Percentiles rank a stretch among this genome's conserved stretches.
These are phyloP conservation scores for Gallinago paraguaiae DNA, from an alignment of 2,113 vertebrate species.

Conservation along the genomic window DNA sequence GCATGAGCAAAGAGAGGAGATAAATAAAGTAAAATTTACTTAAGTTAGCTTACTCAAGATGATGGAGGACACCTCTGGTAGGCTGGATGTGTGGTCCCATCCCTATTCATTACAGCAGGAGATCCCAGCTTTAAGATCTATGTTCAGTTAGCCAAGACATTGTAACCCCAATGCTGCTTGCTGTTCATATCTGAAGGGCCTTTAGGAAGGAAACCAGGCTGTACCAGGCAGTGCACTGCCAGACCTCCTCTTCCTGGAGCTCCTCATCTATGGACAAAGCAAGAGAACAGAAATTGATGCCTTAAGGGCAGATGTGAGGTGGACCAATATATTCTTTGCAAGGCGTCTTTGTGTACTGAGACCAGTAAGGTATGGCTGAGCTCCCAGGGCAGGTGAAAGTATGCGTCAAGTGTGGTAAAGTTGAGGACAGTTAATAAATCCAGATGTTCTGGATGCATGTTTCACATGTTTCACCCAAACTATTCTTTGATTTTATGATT, in stretches of 20 bases:
- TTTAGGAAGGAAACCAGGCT: neutral
- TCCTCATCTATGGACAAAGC: neutral
- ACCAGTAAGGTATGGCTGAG: neutral
- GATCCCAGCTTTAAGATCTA: neutral
- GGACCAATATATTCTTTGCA: neutral
- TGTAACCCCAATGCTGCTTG: neutral
- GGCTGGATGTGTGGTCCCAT: neutral
- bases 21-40: neutral
- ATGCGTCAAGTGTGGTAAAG: neutral
- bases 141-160: neutral
- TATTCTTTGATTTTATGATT: neutral
- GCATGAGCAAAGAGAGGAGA: neutral
- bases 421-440: neutral
- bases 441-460: accelerated
- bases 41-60: neutral
- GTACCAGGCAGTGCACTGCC: neutral
- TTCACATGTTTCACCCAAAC: neutral
- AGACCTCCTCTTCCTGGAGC: neutral
- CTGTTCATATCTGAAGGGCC: neutral
- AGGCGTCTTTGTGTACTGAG: neutral
- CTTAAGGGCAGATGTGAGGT: neutral
- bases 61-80: neutral
- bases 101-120: neutral
- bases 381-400: neutral
- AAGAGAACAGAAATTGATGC: neutral